Evolutionary conservation across 64 coral and sea anemone genomes (phyloP), one percentile per base, ranked within the genome.

Genomic region (Orbicella faveolata): DNA sequence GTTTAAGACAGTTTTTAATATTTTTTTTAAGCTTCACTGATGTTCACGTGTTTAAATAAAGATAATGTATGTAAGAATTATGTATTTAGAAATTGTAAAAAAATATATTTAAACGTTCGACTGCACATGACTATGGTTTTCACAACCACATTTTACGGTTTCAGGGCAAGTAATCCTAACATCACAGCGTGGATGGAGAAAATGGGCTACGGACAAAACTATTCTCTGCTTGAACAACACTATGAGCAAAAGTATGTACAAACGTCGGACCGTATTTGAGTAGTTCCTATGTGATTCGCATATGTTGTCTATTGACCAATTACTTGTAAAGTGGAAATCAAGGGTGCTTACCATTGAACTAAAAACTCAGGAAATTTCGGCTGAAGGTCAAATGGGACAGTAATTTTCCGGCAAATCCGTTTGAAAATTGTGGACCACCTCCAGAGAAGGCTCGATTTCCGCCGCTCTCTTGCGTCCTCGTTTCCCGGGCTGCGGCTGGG

Each of bases 201-300:
- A 75, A 95, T 95, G 94, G 86, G 94, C 54, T 95, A 83, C 51
- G 94, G 94, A 34, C 88, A 92, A 80, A 95, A 95, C 72, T 95
- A 88, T 61, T 95, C 94, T 53, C 59, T 92, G 35, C 86, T 95
- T 73, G 94, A 95, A 52, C 94, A 95, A 48, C 83, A 95, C 44
- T 95, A 95, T 66, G 94, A 95, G 36, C 90, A 90, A 54, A 89
- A 89, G 94, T 93, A 88, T 53, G 18, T 51, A n/a, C 75, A 78
- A 23, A 78, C 3, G 18, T 61, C 11, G 52, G 48, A 63, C 36
- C 4, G 55, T 11, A 14, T 82, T 41, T 41, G 4, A 41, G 39
- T 0, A 41, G 39, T 66, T 66, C 63, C 63, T 19, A 20, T 66
- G 17, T 67, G 20, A 21, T 19, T 67, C 15, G 18, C 64, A 17